Percentiles rank a stretch among this genome's conserved stretches.
phyloP scores from a whole-genome alignment of 53 echinoderm and acorn worm genomes.

The Holothuria scabra region DNA sequence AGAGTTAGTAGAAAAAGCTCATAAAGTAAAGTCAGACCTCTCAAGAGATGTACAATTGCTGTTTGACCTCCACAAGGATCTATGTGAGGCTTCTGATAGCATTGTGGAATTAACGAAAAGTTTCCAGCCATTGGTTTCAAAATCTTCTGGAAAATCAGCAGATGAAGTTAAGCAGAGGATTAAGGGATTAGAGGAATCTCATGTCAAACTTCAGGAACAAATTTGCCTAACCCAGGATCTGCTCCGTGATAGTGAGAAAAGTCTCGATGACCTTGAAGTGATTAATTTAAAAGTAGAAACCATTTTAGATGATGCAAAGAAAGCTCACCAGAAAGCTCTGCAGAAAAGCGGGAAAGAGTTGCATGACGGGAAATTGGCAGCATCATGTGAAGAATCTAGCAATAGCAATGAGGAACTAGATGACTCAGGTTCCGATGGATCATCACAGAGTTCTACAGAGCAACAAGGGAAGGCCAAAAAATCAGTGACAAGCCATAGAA shows the following conservation, averaged over 20 bases:
- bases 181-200: slow-evolving; percentile 51
- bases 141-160: slow-evolving; percentile 49
- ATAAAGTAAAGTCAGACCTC: slow-evolving; percentile 49
- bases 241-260: slow-evolving; percentile 66
- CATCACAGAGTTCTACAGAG: slow-evolving; percentile 26
- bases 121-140: slow-evolving; percentile 59
- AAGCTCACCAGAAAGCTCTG: not conserved
- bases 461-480: slow-evolving; percentile 15
- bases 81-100: slow-evolving; percentile 64
- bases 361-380: slow-evolving; percentile 28
- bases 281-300: slow-evolving; percentile 8
- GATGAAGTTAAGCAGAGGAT: slow-evolving; percentile 57
- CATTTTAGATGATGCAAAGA: slow-evolving; percentile 6
- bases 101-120: slow-evolving; percentile 61
- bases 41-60: slow-evolving; percentile 47
- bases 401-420: slow-evolving; percentile 46
- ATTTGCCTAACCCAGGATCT: slow-evolving; percentile 62
- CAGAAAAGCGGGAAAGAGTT: not conserved
- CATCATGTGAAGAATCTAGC: slow-evolving; percentile 2
- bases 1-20: slow-evolving; percentile 56
- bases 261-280: slow-evolving; percentile 55
- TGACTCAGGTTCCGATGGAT: slow-evolving; percentile 1
- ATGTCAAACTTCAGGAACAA: slow-evolving; percentile 66
- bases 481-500: not conserved
- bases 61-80: slow-evolving; percentile 56